Evolutionary conservation across 2,888 invertebrate genomes (phyloP).

Genomic region (Leptinotarsa tumamoca): DNA sequence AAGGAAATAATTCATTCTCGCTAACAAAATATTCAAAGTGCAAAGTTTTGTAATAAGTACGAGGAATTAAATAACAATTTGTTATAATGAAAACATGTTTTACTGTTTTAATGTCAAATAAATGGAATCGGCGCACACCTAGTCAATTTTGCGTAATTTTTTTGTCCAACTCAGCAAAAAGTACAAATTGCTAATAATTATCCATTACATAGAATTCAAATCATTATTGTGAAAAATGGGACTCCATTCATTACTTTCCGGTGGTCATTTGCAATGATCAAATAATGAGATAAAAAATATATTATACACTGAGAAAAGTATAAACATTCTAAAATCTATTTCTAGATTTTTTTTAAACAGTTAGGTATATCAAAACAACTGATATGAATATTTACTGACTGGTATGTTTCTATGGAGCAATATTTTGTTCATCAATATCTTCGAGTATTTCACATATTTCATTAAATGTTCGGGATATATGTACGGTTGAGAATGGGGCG

Average conservation of each 20-base stretch:
- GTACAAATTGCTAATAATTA: conserved; percentile 21
- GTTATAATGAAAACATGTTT: conserved; percentile 25
- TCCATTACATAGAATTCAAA: conserved; percentile 11
- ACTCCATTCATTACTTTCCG: conserved; percentile 1
- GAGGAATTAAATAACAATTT: conserved; percentile 40
- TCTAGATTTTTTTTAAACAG: not conserved
- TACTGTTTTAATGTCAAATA: conserved; percentile 20
- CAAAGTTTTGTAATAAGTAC: conserved; percentile 43
- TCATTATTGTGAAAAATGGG: not conserved
- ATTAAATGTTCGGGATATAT: too few relatives aligned
- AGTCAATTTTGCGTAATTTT: conserved; percentile 19
- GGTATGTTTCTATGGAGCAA: too few relatives aligned
- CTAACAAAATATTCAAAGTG: conserved; percentile 46
- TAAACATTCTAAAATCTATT: not conserved
- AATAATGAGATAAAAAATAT: not conserved
- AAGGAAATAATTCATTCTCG: conserved; percentile 42
- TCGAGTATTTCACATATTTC: too few relatives aligned
- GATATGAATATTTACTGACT: too few relatives aligned
- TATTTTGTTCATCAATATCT: too few relatives aligned
- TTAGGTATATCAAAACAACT: not conserved
- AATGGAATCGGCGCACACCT: conserved; percentile 22
- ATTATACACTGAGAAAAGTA: not conserved
- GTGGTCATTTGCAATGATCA: conserved; percentile 7
- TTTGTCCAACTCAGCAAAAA: conserved; percentile 19
- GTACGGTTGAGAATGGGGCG: too few relatives aligned